phyloP scores from a whole-genome alignment of 2,113 vertebrate species.

The Dipodomys merriami region DNA sequence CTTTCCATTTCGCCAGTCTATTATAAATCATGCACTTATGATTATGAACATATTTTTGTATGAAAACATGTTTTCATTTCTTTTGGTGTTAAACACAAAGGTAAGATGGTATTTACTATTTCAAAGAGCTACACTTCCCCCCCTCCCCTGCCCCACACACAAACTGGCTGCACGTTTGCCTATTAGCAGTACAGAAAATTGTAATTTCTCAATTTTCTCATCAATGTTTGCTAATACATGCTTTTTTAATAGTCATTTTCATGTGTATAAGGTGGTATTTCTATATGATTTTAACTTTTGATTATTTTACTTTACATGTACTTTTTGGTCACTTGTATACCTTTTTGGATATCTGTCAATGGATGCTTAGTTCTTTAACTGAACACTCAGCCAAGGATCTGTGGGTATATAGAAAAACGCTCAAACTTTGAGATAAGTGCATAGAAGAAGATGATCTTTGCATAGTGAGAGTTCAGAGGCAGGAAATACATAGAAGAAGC shows the following conservation, averaged over 20 bases:
- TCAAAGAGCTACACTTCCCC: background rate
- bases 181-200: background rate
- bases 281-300: background rate
- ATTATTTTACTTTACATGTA: background rate
- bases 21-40: background rate
- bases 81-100: background rate
- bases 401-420: conserved; percentile 22
- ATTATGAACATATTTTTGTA: background rate
- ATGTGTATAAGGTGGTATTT: background rate
- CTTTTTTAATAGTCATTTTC: background rate
- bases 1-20: background rate
- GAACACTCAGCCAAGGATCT: background rate
- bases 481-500: background rate
- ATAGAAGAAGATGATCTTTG: background rate
- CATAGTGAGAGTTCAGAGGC: background rate
- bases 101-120: background rate
- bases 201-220: background rate
- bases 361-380: background rate
- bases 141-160: no score
- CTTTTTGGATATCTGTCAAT: background rate
- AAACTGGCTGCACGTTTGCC: background rate
- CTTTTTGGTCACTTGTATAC: conserved; percentile 9
- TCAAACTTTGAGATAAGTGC: background rate
- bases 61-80: conserved; percentile 2
- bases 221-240: background rate